Percentiles rank a stretch among this genome's conserved stretches.
phyloP scores from a whole-genome alignment of 1,140 invertebrate species.

The Drosophila pandora region DNA sequence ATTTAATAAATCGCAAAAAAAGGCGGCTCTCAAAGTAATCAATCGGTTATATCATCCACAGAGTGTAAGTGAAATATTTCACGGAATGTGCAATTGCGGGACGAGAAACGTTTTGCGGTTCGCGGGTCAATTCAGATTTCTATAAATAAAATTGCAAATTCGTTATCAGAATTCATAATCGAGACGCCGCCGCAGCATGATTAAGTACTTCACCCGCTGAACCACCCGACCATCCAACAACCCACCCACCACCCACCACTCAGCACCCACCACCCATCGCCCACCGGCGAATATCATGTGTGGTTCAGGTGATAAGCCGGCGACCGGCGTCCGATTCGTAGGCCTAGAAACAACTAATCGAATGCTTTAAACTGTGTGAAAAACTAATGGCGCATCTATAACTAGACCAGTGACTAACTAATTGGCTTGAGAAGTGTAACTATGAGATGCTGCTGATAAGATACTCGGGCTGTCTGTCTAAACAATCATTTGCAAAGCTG shows the following conservation, averaged over 20 bases:
- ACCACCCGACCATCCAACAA: background rate
- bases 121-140: constrained; percentile 54
- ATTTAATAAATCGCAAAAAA: background rate
- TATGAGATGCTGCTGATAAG: constrained; percentile 35
- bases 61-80: constrained; percentile 33
- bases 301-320: constrained; percentile 50
- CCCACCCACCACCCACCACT: constrained; percentile 3
- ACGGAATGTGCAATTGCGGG: constrained; percentile 30
- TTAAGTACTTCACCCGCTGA: constrained; percentile 38
- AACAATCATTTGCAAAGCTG: constrained; percentile 3
- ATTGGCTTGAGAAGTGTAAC: constrained; percentile 39
- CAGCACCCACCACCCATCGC: constrained; percentile 9
- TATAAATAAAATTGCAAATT: constrained; percentile 67
- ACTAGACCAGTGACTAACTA: constrained; percentile 43
- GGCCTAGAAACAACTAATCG: constrained; percentile 36
- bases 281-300: constrained; percentile 53
- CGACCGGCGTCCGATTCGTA: constrained; percentile 12
- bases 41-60: constrained; percentile 31
- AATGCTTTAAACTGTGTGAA: constrained; percentile 27
- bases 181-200: constrained; percentile 65
- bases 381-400: constrained; percentile 56
- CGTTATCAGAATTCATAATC: constrained; percentile 66
- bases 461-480: constrained; percentile 16
- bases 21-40: background rate
- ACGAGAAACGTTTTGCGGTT: constrained; percentile 16